Evolutionary conservation across 2,113 vertebrate species (phyloP).

Genomic region (Grantiella picta): DNA sequence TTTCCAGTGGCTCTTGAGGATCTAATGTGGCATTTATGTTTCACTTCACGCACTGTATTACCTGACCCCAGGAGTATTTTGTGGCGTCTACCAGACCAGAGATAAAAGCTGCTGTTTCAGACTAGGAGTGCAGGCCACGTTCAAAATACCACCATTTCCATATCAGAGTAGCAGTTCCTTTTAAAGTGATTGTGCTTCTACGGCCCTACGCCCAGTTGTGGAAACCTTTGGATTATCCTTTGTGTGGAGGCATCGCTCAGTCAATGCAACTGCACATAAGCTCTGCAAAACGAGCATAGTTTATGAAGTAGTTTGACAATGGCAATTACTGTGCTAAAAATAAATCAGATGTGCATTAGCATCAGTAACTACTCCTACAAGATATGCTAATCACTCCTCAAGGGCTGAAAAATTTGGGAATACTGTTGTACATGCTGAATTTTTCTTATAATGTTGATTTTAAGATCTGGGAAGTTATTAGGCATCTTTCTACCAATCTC

Average conservation of each 20-base stretch:
- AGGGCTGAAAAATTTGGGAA: not conserved
- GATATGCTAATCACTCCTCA: not conserved
- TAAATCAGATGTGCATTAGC: not conserved
- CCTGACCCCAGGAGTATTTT: conserved; percentile 21
- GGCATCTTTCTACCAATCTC: not conserved
- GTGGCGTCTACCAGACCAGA: not conserved
- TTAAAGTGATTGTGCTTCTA: not conserved
- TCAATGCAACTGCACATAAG: not conserved
- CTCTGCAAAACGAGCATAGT: accelerated
- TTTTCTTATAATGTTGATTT: not conserved
- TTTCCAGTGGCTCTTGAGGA: conserved; percentile 39
- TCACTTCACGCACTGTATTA: not conserved
- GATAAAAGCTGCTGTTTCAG: not conserved
- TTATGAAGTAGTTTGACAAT: not conserved
- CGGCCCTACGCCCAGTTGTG: accelerated
- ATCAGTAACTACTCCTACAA: not conserved
- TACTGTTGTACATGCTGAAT: not conserved
- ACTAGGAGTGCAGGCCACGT: not conserved
- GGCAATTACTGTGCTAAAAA: not conserved
- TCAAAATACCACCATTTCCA: not conserved
- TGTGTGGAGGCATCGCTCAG: not conserved
- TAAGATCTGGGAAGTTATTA: not conserved
- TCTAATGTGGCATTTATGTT: conserved; percentile 33
- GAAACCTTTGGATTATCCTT: not conserved
- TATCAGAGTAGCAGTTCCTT: not conserved